Evolutionary conservation across 2,888 invertebrate genomes (phyloP).

Genomic region (Sabatieria punctata): DNA sequence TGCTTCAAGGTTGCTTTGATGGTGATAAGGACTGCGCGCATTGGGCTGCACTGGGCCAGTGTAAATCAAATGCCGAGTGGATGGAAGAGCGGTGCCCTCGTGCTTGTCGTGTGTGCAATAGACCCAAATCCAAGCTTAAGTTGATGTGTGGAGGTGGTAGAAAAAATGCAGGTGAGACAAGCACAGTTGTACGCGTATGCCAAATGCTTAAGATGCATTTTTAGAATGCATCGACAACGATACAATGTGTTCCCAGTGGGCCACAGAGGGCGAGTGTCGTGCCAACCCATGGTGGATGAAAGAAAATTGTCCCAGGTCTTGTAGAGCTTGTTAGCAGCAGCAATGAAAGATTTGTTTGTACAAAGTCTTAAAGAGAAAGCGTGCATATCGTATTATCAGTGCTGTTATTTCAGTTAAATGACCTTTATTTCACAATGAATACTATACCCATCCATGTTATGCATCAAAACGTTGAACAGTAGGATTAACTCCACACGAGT

Average conservation of each 20-base stretch:
- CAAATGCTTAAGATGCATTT: too few relatives aligned
- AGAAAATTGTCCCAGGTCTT: constrained; percentile 5
- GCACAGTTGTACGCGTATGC: too few relatives aligned
- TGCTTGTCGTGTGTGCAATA: not conserved
- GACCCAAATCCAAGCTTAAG: not conserved
- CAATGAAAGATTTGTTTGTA: too few relatives aligned
- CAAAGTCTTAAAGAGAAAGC: too few relatives aligned
- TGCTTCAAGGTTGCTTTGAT: not conserved
- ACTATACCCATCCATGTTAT: too few relatives aligned
- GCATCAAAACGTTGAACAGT: too few relatives aligned
- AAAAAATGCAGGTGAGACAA: not conserved
- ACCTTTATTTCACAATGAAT: too few relatives aligned
- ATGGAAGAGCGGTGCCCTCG: not conserved
- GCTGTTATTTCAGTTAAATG: too few relatives aligned
- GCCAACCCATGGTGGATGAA: constrained; percentile 6
- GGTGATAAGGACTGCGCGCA: not conserved
- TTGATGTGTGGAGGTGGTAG: not conserved
- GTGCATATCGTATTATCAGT: too few relatives aligned
- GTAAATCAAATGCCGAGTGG: not conserved
- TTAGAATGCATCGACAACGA: constrained; percentile 1
- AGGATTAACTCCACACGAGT: too few relatives aligned
- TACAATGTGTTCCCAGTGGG: not conserved
- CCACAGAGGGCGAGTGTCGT: not conserved
- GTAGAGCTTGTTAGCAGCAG: not conserved
- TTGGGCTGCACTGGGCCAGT: not conserved